These are phyloP conservation scores for Steromphala cineraria DNA, from an alignment of 2,888 invertebrate species.

Conservation along the genomic window DNA sequence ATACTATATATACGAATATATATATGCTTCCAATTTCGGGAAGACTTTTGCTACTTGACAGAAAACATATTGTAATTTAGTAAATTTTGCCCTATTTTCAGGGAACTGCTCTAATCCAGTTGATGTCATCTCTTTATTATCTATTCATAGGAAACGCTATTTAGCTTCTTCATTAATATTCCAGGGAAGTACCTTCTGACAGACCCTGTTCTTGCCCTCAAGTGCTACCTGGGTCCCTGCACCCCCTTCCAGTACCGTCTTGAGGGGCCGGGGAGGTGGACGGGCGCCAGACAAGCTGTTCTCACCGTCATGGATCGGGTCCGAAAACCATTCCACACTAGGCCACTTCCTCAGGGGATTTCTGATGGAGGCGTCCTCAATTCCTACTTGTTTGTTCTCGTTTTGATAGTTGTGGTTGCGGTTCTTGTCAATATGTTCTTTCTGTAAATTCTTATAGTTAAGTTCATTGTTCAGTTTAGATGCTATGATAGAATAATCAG, in stretches of 20 bases:
- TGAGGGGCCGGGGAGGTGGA: slow-evolving; percentile 73
- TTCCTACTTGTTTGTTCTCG: background rate
- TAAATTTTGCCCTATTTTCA: too few species aligned
- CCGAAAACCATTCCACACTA: slow-evolving; percentile 13
- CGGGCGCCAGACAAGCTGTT: slow-evolving; percentile 73
- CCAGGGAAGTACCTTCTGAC: slow-evolving; percentile 18
- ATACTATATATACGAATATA: too few species aligned
- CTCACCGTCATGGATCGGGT: slow-evolving; percentile 47
- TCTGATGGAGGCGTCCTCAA: background rate
- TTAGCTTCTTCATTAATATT: too few species aligned
- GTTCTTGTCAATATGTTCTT: background rate
- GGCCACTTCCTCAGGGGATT: background rate
- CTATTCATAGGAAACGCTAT: too few species aligned
- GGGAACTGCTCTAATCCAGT: too few species aligned
- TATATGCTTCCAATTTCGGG: too few species aligned
- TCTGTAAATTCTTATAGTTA: too few species aligned
- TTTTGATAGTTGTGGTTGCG: background rate
- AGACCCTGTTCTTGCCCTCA: slow-evolving; percentile 49
- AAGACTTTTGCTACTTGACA: too few species aligned
- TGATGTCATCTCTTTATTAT: too few species aligned
- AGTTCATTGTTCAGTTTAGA: too few species aligned
- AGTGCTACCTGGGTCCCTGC: slow-evolving; percentile 56
- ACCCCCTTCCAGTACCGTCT: slow-evolving; percentile 70
- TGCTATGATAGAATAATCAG: too few species aligned
- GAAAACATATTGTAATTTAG: too few species aligned